Base-by-base conservation (phyloP, 2,113 vertebrate genomes). In the Xyrauchen texanus region DNA sequence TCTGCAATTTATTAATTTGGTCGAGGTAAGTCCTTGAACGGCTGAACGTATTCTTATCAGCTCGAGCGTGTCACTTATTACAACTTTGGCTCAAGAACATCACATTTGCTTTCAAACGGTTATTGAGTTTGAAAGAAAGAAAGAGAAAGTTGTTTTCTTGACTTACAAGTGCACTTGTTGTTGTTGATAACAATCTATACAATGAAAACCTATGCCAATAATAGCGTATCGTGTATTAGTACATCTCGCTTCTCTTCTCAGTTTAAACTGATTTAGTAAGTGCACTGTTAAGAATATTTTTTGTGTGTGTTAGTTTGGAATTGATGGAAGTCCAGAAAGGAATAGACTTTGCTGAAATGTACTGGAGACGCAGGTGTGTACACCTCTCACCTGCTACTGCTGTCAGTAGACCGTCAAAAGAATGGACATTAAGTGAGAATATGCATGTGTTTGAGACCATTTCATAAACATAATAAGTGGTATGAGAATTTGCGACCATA, bases 281-380 rank as follows among this genome's bases (percentile, higher is more conserved):
- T 42, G 42, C 21, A 1, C 21, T 34, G 21, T 34, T 34, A 34
- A 34, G 21, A 34, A 0, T 15, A 10, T 6, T 34, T 71, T 46
- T 1, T 34, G 21, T 15, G 44, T 16, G 21, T 34, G 21, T 58
- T 11, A 4, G 7, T 9, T 5, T 15, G 9, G 6, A 9, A 4
- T 21, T 8, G 10, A 5, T 13, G 15, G 16, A 13, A 12, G 52
- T 70, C 3, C 7, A 57, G 52, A 51, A 68, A 42, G 1, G 9
- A 53, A 46, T 53, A 53, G 16, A 51, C 8, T 6, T 2, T 69
- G 34, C 16, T 16, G 46, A 4, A 2, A 53, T 71, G 68, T 4
- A 9, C 58, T 62, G 11, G 21, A 34, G 45, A 4, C 58, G 51
- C 71, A 74, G 71, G 57, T 74, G 71, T 74, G 71, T 51, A 62